Base-by-base conservation (phyloP, 2,888 invertebrate genomes). In the Meiosimyza platycephala region DNA sequence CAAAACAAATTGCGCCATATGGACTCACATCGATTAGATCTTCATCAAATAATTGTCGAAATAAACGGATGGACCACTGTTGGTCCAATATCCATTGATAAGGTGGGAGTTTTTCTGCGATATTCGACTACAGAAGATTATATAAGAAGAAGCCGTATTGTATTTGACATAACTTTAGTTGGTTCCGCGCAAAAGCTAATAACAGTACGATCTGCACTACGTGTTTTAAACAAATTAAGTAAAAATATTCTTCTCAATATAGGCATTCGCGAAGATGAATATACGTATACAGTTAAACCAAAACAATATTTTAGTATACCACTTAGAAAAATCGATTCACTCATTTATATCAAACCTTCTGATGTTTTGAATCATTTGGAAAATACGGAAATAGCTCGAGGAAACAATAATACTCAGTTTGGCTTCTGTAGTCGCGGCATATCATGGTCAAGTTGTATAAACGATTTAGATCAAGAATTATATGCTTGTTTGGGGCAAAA, bases 41-140 rank as follows among this genome's bases (percentile, higher is more conserved):
- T 95, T 81, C 96, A 97, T 89, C 97, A 97, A 87, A 90, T 99
- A 76, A 91, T 93, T 55, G 94, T 98, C 54, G 91, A 94, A 70
- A 93, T 99, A 28, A 94, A 96, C 79, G 97, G 96, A 68, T 99
- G 98, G 97, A 90, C 93, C 77, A 88, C 90, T 78, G 91, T 96
- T 67, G 92, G 93, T 78, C 96, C 98, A 1, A 94, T 99, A 16
- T 95, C 97, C 11, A 95, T 99, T 0, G 99, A 99, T 88, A 93
- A 95, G 86, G 98, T 98, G 28, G 99, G 99, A 3, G 92, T 95
- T 59, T 99, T 94, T 89, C 99, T 98, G 85, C 88, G 95, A n/a
- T 91, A 92, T 76, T 91, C 92, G 0, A 80, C 78, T 6, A 75
- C 81, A 52, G 85, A 85, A 59, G 79, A 81, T 12, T 83, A 80